A percentile compares a stretch with the other conserved stretches of the same genome.
These are phyloP conservation scores for Nemotelus pantherinus DNA, from an alignment of 2,888 invertebrate genomes.

Conservation along the genomic window DNA sequence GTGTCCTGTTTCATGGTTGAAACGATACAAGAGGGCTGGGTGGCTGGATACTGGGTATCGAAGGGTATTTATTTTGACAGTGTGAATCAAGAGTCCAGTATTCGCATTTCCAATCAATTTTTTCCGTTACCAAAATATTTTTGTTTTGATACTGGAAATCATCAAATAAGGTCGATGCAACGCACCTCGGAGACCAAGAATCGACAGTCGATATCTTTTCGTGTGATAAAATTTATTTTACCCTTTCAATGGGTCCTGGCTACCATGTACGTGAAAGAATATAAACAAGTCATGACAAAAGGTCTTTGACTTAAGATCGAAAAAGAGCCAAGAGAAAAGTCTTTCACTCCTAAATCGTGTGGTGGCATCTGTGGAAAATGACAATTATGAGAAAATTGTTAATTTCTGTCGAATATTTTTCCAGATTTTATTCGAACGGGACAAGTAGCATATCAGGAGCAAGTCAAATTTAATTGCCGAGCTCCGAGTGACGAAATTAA, in stretches of 20 bases:
- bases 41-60: background rate
- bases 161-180: no score
- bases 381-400: conserved; percentile 41
- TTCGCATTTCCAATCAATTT: no score
- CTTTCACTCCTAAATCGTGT: conserved; percentile 23
- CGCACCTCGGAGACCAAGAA: no score
- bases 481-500: conserved; percentile 2
- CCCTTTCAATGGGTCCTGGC: no score
- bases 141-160: no score
- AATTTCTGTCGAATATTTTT: conserved; percentile 39
- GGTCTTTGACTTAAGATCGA: conserved; percentile 34
- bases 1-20: conserved; percentile 33
- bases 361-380: conserved; percentile 40
- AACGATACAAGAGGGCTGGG: background rate
- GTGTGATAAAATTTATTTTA: no score
- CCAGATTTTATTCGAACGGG: background rate
- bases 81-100: no score
- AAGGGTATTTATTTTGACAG: background rate
- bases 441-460: background rate
- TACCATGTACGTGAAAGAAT: conserved; percentile 15
- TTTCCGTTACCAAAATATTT: no score
- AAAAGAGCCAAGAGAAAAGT: conserved; percentile 13
- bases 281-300: conserved; percentile 28
- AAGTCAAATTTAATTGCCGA: conserved; percentile 15
- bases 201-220: no score